A percentile compares a stretch with the other conserved stretches of the same genome.
These are phyloP conservation scores for Pachliopta kotzebuea DNA, from an alignment of 2,888 invertebrate species.

Conservation along the genomic window DNA sequence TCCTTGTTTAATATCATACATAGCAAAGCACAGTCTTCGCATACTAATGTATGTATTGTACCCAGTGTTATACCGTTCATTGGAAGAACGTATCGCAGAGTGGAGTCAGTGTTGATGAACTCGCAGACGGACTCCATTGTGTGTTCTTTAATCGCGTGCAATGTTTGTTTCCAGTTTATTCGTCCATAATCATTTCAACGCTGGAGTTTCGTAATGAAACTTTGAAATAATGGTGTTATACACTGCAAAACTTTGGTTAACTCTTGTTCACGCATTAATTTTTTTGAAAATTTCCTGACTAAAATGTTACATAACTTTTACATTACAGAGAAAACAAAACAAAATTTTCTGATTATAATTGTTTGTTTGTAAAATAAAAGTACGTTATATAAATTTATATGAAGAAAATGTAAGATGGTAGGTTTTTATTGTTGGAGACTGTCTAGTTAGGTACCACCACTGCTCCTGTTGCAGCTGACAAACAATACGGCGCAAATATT, in stretches of 20 bases:
- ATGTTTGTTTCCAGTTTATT: slow-evolving; percentile 6
- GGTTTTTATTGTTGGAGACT: no score
- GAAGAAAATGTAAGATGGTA: no score
- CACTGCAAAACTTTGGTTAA: background rate
- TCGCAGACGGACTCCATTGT: slow-evolving; percentile 3
- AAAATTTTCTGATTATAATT: background rate
- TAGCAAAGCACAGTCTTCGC: background rate
- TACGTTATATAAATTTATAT: no score
- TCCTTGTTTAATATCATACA: slow-evolving; percentile 10
- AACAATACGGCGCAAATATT: no score
- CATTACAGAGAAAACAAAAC: background rate
- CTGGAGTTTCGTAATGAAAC: slow-evolving; percentile 3
- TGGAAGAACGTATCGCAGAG: slow-evolving; percentile 4
- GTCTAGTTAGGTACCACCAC: no score
- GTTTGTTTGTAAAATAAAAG: background rate
- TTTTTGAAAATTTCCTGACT: background rate
- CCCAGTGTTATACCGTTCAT: background rate
- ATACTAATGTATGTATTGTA: background rate
- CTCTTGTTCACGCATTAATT: background rate
- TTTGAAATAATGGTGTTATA: background rate
- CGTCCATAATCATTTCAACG: background rate
- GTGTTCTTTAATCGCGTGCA: slow-evolving; percentile 9
- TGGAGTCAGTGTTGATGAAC: slow-evolving; percentile 16
- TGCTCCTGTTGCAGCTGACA: no score
- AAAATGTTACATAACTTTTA: no score